Conservation (phyloP, 2,113 vertebrate genomes). For the Dinomys branickii region DNA sequence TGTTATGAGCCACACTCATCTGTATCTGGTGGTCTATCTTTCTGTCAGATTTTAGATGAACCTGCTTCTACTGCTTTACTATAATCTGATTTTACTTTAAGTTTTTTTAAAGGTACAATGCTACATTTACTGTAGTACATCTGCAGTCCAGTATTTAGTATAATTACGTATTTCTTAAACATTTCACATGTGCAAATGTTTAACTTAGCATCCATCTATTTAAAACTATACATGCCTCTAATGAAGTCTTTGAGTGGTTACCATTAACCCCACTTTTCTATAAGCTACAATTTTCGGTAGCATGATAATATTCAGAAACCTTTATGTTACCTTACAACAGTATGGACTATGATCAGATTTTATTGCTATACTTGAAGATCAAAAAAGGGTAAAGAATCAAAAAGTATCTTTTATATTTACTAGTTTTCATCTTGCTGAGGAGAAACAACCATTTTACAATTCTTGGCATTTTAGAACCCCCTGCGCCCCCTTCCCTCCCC, state of each 20-base stretch:
- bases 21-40: not conserved
- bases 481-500: not conserved
- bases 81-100: no score
- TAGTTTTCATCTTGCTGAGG: not conserved
- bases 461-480: not conserved
- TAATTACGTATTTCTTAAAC: not conserved
- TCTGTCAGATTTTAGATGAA: not conserved
- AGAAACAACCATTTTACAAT: not conserved
- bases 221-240: not conserved
- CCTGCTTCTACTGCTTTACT: not conserved
- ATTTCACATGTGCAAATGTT: not conserved
- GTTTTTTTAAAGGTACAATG: not conserved
- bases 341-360: slow-evolving; percentile 45
- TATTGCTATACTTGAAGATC: slow-evolving; percentile 46
- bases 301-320: slow-evolving; percentile 30
- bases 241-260: not conserved
- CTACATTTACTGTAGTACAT: not conserved
- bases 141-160: not conserved
- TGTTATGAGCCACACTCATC: not conserved
- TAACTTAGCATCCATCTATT: not conserved
- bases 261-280: not conserved
- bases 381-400: slow-evolving; percentile 57
- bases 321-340: not conserved
- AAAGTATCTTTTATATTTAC: slow-evolving; percentile 21
- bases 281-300: not conserved